Percentiles rank a stretch among this genome's conserved stretches.
phyloP scores from a whole-genome alignment of 1,140 invertebrate species.

The Sitobion miscanthi region DNA sequence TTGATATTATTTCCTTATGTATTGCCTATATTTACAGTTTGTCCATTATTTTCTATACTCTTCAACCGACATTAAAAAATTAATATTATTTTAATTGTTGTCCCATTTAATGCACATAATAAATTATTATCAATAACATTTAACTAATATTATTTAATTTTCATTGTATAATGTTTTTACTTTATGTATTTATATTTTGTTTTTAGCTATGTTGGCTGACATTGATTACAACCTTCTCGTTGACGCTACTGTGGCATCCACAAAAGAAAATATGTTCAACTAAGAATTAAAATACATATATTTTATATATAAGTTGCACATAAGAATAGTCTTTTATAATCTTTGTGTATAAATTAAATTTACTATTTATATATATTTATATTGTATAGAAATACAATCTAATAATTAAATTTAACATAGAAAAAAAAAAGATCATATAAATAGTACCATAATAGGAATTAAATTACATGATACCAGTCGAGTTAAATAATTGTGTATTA shows the following conservation, averaged over 20 bases:
- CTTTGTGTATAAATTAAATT: constrained; percentile 10
- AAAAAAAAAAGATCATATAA: constrained; percentile 22
- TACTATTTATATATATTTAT: background rate
- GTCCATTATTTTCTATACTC: background rate
- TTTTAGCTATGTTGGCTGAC: constrained; percentile 76
- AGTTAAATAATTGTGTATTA: constrained; percentile 16
- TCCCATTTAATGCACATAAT: background rate
- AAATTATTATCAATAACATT: too few relatives aligned
- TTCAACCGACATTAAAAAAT: background rate
- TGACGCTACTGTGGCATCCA: constrained; percentile 75
- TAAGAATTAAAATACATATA: constrained; percentile 19
- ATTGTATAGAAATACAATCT: background rate
- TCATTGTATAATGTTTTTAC: background rate
- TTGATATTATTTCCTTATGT: background rate
- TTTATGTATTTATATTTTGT: constrained; percentile 49
- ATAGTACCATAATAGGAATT: constrained; percentile 23
- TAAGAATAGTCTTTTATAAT: constrained; percentile 32
- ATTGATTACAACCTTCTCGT: constrained; percentile 82
- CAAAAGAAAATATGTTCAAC: constrained; percentile 64
- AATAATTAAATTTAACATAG: background rate
- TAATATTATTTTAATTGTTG: background rate
- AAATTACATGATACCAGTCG: constrained; percentile 8
- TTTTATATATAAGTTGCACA: constrained; percentile 5
- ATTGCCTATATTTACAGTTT: background rate
- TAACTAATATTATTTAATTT: background rate